A percentile compares a stretch with the other conserved stretches of the same genome.
Conservation (phyloP, 2,113 vertebrate genomes). For the Pongo abelii region DNA sequence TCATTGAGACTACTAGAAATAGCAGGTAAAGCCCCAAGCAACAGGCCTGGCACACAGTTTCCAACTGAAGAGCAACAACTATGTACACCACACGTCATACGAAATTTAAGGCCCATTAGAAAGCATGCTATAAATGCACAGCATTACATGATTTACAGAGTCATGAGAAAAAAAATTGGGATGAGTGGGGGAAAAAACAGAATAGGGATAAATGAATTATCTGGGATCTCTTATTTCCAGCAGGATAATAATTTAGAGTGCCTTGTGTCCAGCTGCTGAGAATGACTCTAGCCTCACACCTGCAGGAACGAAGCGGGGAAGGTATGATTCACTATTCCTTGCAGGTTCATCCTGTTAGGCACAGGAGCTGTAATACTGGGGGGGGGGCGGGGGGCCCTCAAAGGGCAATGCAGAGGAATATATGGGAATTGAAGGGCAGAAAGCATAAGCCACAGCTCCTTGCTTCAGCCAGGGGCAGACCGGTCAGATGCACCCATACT, state of each 20-base stretch:
- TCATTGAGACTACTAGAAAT: neutral
- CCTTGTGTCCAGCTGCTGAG: constrained; percentile 41
- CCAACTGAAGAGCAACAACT: neutral
- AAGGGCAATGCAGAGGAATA: neutral
- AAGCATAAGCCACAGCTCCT: neutral
- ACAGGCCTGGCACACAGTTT: neutral
- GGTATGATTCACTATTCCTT: constrained; percentile 63
- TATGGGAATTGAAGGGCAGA: neutral
- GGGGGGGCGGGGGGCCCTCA: neutral
- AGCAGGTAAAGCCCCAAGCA: neutral
- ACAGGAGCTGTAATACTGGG: neutral
- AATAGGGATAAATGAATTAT: neutral
- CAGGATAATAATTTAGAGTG: neutral
- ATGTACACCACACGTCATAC: neutral
- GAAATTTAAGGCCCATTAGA: neutral
- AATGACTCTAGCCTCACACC: constrained; percentile 7
- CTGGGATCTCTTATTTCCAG: constrained; percentile 29
- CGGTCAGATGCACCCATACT: no score
- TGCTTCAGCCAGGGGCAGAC: neutral
- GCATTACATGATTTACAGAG: neutral
- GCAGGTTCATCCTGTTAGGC: constrained; percentile 66
- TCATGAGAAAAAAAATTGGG: neutral
- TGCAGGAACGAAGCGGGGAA: constrained; percentile 47
- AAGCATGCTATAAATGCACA: neutral
- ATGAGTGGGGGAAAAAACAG: neutral